Conservation (phyloP, 2,113 vertebrate species). For the Podarcis cretensis region DNA sequence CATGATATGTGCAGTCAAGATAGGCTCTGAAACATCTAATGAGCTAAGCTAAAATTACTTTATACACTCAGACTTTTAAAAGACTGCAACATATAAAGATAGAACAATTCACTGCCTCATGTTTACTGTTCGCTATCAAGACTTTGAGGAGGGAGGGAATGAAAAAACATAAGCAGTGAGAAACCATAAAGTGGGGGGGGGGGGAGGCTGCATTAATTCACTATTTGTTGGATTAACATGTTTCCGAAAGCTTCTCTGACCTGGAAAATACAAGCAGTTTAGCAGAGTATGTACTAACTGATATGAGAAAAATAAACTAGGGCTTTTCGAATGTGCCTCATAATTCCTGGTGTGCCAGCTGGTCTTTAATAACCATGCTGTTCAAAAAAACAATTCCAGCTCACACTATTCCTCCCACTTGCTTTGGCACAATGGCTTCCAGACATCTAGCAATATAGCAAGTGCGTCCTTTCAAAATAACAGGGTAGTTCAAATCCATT, state of each 20-base stretch:
- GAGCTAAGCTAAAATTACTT: background rate
- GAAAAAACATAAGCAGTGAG: background rate
- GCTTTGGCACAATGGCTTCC: conserved; percentile 30
- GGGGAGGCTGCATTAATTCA: conserved; percentile 2
- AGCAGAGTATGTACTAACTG: conserved; percentile 10
- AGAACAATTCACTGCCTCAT: background rate
- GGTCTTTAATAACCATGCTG: conserved; percentile 13
- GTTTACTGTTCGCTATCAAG: conserved; percentile 25
- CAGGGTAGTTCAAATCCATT: background rate
- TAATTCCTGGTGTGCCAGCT: conserved; percentile 21
- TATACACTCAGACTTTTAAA: background rate
- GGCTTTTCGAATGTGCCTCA: conserved; percentile 5
- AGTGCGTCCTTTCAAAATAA: background rate
- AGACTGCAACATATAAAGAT: background rate
- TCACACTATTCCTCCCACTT: conserved; percentile 11
- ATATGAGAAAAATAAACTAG: conserved; percentile 24
- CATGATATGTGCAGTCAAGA: background rate
- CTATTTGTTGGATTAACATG: background rate
- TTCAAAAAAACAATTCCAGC: background rate
- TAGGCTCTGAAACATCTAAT: background rate
- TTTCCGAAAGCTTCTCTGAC: background rate
- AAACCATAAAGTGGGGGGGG: background rate
- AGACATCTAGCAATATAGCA: background rate
- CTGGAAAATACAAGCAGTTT: conserved; percentile 32
- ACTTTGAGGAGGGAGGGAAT: background rate